Conservation (phyloP, 2,888 invertebrate species). For the Athalia circularis region DNA sequence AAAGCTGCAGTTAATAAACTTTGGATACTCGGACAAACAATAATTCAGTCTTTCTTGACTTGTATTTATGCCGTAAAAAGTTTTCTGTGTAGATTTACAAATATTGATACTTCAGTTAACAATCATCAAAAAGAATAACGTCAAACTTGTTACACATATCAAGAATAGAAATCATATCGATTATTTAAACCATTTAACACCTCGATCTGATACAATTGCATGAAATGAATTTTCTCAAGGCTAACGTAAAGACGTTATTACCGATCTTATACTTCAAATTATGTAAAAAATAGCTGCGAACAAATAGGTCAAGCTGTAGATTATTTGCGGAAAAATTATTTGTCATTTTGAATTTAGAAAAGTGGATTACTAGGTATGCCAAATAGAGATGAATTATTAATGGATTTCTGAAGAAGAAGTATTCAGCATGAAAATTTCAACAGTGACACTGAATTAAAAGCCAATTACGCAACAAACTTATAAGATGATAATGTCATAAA, state of each 20-base stretch:
- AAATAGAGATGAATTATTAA: constrained; percentile 3
- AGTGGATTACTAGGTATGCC: constrained; percentile 11
- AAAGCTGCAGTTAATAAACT: constrained; percentile 71
- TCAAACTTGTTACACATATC: not conserved
- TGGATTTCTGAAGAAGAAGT: not conserved
- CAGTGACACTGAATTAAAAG: constrained; percentile 9
- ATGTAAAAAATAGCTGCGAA: constrained; percentile 23
- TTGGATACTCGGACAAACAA: constrained; percentile 64
- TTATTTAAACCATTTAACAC: constrained; percentile 6
- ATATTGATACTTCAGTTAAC: not conserved
- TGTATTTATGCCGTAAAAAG: not conserved
- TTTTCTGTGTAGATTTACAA: not conserved
- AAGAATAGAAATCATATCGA: not conserved
- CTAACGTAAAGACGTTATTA: constrained; percentile 19
- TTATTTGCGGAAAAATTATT: constrained; percentile 4
- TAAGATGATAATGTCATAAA: constrained; percentile 8
- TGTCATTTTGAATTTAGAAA: constrained; percentile 22
- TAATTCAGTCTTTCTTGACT: constrained; percentile 47
- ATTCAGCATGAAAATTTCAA: not conserved
- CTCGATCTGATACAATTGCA: constrained; percentile 3
- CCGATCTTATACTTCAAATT: constrained; percentile 20
- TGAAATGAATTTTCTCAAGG: constrained; percentile 10
- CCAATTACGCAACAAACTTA: constrained; percentile 39
- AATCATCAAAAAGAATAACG: constrained; percentile 14
- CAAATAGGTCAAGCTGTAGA: constrained; percentile 23